Conservation (phyloP, 2,113 vertebrate genomes). For the Bos javanicus region DNA sequence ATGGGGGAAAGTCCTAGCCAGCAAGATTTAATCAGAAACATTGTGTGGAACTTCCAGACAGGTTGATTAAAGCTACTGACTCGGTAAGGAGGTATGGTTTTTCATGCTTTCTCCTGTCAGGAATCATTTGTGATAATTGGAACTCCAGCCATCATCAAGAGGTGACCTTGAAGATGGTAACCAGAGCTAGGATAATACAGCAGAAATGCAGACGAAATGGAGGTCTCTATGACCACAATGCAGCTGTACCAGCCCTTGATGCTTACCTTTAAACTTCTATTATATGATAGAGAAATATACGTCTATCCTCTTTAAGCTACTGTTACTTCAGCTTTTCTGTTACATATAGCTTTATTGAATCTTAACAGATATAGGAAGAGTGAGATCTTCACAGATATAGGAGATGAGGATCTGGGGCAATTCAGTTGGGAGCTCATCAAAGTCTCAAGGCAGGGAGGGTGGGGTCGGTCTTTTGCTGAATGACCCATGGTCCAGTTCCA, state of each 20-base stretch:
- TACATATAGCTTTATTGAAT: not conserved
- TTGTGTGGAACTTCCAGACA: not conserved
- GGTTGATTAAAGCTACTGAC: not conserved
- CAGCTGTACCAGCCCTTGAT: too few species aligned
- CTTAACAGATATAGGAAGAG: not conserved
- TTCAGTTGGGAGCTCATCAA: not conserved
- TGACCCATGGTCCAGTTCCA: not conserved
- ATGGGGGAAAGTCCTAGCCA: not conserved
- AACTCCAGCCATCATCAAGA: not conserved
- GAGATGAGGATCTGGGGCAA: not conserved
- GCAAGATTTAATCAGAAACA: not conserved
- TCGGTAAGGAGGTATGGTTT: not conserved
- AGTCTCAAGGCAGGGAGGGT: not conserved
- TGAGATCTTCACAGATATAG: not conserved
- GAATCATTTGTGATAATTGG: not conserved
- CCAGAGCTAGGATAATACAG: not conserved
- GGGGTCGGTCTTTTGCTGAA: not conserved
- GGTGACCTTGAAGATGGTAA: not conserved
- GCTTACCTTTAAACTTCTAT: not conserved
- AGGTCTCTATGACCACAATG: fast-evolving
- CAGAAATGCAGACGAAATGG: not conserved
- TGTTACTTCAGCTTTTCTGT: not conserved
- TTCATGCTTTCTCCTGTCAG: not conserved
- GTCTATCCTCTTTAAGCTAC: not conserved
- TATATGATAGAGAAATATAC: not conserved